phyloP scores from a whole-genome alignment of 1,140 invertebrate species.

The Cydia amplana region DNA sequence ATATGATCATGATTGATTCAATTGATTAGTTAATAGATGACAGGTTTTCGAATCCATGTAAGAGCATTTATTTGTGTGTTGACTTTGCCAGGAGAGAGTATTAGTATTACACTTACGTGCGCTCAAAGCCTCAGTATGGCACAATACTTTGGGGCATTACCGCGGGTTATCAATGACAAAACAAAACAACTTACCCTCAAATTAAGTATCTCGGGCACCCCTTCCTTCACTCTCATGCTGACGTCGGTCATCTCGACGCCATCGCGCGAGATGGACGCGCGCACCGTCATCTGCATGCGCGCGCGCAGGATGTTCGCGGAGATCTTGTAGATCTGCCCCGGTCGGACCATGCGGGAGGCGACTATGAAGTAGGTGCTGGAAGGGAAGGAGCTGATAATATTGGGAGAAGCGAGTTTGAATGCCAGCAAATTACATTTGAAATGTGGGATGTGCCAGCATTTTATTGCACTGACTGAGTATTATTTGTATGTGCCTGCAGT shows the following conservation, averaged over 20 bases:
- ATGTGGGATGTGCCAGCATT: too few species aligned
- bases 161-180: not conserved
- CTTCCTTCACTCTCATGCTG: conserved; percentile 87
- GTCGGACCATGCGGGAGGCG: conserved; percentile 90
- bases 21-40: too few species aligned
- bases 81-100: too few species aligned
- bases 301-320: conserved; percentile 88
- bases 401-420: not conserved
- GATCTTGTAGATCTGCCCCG: conserved; percentile 91
- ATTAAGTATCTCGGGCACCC: conserved; percentile 90
- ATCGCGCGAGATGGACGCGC: conserved; percentile 91
- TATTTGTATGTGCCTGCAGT: too few species aligned
- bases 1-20: too few species aligned
- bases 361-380: conserved; percentile 92
- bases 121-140: too few species aligned
- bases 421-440: too few species aligned
- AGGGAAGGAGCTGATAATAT: not conserved
- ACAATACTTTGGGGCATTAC: too few species aligned
- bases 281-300: conserved; percentile 86
- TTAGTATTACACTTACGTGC: too few species aligned
- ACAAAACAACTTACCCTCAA: conserved; percentile 83
- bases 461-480: too few species aligned
- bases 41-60: too few species aligned
- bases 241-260: conserved; percentile 92
- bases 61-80: too few species aligned